phyloP scores from a whole-genome alignment of 2,113 vertebrate genomes.

The Myanophis thanlyinensis region DNA sequence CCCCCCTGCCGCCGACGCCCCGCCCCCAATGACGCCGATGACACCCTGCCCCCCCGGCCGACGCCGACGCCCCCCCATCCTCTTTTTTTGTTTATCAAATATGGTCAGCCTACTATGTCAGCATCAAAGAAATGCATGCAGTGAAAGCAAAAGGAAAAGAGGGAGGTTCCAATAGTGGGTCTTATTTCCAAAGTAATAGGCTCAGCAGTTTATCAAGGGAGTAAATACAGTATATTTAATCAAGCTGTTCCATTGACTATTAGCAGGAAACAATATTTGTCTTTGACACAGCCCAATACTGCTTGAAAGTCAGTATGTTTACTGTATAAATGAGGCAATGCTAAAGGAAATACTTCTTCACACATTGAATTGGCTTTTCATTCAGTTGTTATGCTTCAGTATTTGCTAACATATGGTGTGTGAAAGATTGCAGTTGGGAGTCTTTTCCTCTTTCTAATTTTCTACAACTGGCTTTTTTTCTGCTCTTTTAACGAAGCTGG shows the following conservation, averaged over 20 bases:
- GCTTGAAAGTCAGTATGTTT: not conserved
- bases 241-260: not conserved
- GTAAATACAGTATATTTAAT: not conserved
- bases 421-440: not conserved
- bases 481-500: slow-evolving; percentile 18
- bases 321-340: not conserved
- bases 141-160: not conserved
- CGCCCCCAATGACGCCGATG: too few relatives aligned
- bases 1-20: too few relatives aligned
- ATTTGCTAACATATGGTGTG: not conserved
- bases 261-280: not conserved
- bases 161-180: not conserved
- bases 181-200: not conserved
- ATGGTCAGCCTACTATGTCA: too few relatives aligned
- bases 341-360: not conserved
- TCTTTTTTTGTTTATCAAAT: too few relatives aligned
- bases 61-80: too few relatives aligned
- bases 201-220: not conserved
- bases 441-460: not conserved
- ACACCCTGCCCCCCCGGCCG: too few relatives aligned
- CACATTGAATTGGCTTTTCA: not conserved
- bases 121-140: not conserved
- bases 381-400: not conserved
- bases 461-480: not conserved
- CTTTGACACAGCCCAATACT: not conserved